These are phyloP conservation scores for Myotis myotis DNA, from an alignment of 2,797 vertebrate genomes.

Conservation along the genomic window DNA sequence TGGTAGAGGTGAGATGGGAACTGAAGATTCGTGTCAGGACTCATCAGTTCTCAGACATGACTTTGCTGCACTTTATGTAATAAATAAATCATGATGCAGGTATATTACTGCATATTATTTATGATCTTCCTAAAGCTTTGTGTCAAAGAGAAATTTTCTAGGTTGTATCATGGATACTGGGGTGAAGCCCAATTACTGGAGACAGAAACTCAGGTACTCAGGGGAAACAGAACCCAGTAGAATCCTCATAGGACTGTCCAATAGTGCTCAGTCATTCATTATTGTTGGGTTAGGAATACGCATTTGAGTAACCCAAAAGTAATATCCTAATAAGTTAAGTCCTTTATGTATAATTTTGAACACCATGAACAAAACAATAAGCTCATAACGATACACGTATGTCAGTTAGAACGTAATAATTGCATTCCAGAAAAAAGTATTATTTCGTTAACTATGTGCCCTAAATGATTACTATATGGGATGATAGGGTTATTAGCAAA, in stretches of 20 bases:
- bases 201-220: neutral
- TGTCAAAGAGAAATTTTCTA: constrained; percentile 12
- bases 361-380: neutral
- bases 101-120: neutral
- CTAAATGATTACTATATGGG: neutral
- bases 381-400: neutral
- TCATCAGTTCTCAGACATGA: neutral
- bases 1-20: neutral
- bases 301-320: neutral
- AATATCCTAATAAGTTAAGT: neutral
- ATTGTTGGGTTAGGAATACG: neutral
- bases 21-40: neutral
- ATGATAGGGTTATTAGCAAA: neutral
- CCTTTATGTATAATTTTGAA: neutral
- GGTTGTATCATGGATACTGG: neutral
- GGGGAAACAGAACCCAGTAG: neutral
- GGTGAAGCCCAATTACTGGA: neutral
- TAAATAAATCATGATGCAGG: neutral
- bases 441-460: neutral
- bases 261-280: neutral
- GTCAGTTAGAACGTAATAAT: neutral
- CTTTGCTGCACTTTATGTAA: neutral
- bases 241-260: neutral
- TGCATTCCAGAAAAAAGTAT: neutral
- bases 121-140: neutral